Conservation (phyloP, 2,113 vertebrate species). For the Salvelinus namaycush region DNA sequence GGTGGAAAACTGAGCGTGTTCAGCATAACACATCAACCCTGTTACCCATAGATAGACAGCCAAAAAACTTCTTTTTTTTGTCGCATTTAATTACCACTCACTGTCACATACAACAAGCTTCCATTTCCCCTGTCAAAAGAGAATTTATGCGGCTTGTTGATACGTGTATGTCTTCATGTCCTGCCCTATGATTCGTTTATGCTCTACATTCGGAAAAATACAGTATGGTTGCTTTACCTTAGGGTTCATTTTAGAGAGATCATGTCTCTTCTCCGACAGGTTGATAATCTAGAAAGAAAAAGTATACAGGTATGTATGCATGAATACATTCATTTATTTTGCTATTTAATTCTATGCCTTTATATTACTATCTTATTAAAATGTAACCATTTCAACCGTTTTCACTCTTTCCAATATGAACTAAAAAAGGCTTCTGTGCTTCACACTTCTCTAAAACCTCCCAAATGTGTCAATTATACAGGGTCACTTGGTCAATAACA, state of each 20-base stretch:
- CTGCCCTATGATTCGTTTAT: neutral
- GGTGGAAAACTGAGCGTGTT: too few relatives aligned
- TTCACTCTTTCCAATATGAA: neutral
- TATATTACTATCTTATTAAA: neutral
- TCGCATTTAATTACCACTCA: too few relatives aligned
- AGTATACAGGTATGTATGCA: neutral
- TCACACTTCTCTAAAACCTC: neutral
- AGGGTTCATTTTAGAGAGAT: constrained; percentile 89
- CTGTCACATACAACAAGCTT: too few relatives aligned
- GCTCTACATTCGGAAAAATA: neutral
- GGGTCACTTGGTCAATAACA: neutral
- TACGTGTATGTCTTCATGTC: neutral
- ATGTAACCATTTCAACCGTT: neutral
- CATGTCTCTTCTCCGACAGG: constrained; percentile 89
- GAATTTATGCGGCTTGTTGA: neutral
- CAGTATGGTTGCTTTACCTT: constrained; percentile 77
- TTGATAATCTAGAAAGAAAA: constrained; percentile 84
- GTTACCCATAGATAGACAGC: too few relatives aligned
- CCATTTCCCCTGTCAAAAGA: too few relatives aligned
- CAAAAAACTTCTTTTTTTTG: too few relatives aligned
- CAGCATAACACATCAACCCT: too few relatives aligned
- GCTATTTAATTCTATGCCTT: neutral
- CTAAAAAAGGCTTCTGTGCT: neutral
- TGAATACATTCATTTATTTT: neutral
- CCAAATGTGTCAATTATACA: neutral